Conservation (phyloP, 2,888 invertebrate species). For the Herminia tarsipennalis region DNA sequence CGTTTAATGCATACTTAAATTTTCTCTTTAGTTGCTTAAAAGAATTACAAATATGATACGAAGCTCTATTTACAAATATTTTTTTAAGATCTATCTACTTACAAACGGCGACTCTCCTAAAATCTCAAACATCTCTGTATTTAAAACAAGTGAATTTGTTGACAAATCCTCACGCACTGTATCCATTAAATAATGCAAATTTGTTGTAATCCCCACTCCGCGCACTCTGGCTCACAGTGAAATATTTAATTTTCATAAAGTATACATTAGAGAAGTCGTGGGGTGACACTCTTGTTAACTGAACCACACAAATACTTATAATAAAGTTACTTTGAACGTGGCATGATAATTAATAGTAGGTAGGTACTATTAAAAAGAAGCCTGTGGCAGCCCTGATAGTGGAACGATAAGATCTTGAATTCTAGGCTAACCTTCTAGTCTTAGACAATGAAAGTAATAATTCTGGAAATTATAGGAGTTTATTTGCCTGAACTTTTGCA, state of each 20-base stretch:
- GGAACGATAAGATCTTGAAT: no score
- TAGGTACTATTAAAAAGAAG: neutral
- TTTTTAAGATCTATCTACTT: no score
- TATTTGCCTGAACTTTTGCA: no score
- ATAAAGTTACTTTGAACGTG: slow-evolving; percentile 34
- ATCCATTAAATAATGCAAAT: slow-evolving; percentile 85
- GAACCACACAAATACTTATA: slow-evolving; percentile 42
- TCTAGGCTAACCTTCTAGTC: no score
- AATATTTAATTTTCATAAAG: slow-evolving; percentile 86
- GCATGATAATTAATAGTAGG: slow-evolving; percentile 29
- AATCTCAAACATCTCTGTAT: slow-evolving; percentile 40
- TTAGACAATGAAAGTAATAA: no score
- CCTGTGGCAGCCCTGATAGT: no score
- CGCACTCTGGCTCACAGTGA: slow-evolving; percentile 68
- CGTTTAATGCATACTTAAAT: no score
- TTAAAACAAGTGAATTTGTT: slow-evolving; percentile 66
- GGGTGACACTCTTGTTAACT: slow-evolving; percentile 49
- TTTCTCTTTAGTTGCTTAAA: no score
- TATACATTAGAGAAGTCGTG: slow-evolving; percentile 74
- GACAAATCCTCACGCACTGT: slow-evolving; percentile 81
- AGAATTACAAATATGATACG: no score
- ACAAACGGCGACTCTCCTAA: no score
- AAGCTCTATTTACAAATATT: no score
- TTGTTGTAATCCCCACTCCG: slow-evolving; percentile 80
- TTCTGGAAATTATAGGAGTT: no score